Base-by-base conservation (phyloP, 2,888 invertebrate genomes). In the Mamestra brassicae region DNA sequence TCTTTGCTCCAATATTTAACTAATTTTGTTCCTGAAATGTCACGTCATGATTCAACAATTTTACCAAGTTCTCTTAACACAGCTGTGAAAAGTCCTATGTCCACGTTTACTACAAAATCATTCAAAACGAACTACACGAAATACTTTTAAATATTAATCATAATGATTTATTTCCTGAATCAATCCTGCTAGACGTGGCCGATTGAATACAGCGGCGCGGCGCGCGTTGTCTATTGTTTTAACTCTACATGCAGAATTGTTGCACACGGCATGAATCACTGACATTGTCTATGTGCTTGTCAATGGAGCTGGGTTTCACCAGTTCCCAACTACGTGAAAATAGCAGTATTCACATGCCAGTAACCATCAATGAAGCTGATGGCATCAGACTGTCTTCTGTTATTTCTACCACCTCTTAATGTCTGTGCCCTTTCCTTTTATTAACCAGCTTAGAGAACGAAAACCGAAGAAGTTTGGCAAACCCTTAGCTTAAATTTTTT, bases 171-270 rank as follows among this genome's bases (percentile, higher is more conserved):
- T 75, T 85, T 79, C 82, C 80, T 78, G 65, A 77, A 79, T 65
- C 57, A 71, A 76, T 79, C 71, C 69, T 69, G 17, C 69, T 68
- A 63, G 78, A 83, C 83, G 80, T 87, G 80, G 76, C 62, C 64
- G 74, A 75, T 76, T 47, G 75, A 60, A 77, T 74, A 67, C 52
- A 55, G 42, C 73, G 73, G 76, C 85, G 42, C 73, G 73, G 76
- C 85, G 74, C 75, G 61, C 47, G 80, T 73, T 69, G 71, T 47
- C 72, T 26, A 84, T 85, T 82, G 85, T 83, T 85, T 79, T 75
- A 76, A 76, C 71, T 77, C 77, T 71, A 61, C 54, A 77, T 74
- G 71, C 74, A 81, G 74, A 67, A 82, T 75, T 65, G 54, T 74
- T 80, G 76, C 80, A 69, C 47, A 63, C 34, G 10, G 47, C 47